Evolutionary conservation across 2,888 invertebrate genomes (phyloP), one percentile per base, ranked within the genome.

Genomic region (Lycophotia porphyrea): DNA sequence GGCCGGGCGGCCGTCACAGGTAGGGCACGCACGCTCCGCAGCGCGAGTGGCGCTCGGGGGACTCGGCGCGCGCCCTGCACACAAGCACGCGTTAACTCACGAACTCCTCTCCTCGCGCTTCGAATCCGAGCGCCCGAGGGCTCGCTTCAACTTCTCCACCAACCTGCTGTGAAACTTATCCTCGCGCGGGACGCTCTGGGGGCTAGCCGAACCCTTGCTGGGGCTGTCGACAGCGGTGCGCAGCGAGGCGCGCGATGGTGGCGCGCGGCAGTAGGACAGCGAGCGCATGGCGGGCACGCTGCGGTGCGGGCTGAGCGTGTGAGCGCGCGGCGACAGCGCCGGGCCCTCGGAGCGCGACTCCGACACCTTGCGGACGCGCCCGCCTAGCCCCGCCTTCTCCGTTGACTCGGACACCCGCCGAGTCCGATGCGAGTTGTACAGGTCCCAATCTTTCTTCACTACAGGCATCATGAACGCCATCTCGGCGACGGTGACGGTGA

Each of bases 381-480:
- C 93, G 86, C 82, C 91, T 84, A 80, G 86, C 79, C 76, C 92
- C 82, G 81, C 87, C 93, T 95, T 94, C 90, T 95, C 95, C 88
- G 92, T 90, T 18, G 98, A 97, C 94, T 98, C 98, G 15, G 98
- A 98, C 63, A 97, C 97, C 85, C 98, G 97, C 87, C 98, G 97
- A 74, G 97, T 97, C 82, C 98, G 97, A 93, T 97, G 97, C 85
- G 98, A 98, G 96, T 98, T 98, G 97, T 99, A 99, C 92, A 99
- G 98, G 94, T 99, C 98, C 97, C 98, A 99, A 94, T 99, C 98
- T 97, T 98, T 99, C 97, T 98, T 98, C 96, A 99, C 97, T 86
- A 99, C 98, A 78, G 98, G 99, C 98, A 99, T 98, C 98, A 98
- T 98, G 96, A 99, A 99, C 97, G 99, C 99, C 99, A 99, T 99